A percentile compares a stretch with the other conserved stretches of the same genome.
Conservation (phyloP, 1,140 invertebrate species). For the Drosophila rhopaloa region DNA sequence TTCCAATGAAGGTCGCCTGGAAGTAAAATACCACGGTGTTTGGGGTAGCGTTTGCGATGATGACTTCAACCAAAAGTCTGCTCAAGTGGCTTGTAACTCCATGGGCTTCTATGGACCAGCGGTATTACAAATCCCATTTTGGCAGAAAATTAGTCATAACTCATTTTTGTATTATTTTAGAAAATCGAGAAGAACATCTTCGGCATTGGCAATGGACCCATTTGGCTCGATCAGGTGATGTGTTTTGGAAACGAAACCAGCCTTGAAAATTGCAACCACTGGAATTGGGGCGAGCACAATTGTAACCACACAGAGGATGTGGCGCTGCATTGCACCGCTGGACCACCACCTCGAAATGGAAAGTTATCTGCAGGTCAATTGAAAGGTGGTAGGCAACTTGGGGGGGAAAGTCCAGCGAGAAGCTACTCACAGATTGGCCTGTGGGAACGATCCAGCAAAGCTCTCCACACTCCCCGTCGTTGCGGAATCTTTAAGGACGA, state of each 20-base stretch:
- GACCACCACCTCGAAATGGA: conserved; percentile 44
- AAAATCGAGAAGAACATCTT: conserved; percentile 74
- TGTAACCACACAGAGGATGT: conserved; percentile 92
- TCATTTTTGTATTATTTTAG: conserved; percentile 6
- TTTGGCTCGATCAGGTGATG: conserved; percentile 90
- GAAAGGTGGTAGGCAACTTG: conserved; percentile 6
- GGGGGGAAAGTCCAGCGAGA: not conserved
- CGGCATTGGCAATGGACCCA: conserved; percentile 87
- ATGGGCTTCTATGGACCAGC: conserved; percentile 87
- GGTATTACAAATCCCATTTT: conserved; percentile 20
- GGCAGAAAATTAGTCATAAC: accelerated
- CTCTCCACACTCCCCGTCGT: conserved; percentile 57
- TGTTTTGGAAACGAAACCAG: conserved; percentile 89
- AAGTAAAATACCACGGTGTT: conserved; percentile 88
- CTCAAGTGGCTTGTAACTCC: conserved; percentile 88
- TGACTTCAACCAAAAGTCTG: conserved; percentile 89
- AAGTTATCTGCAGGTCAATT: conserved; percentile 12
- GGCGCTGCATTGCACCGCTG: conserved; percentile 86
- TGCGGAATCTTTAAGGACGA: conserved; percentile 76
- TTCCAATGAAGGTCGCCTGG: conserved; percentile 88
- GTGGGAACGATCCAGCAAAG: conserved; percentile 73
- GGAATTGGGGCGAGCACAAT: conserved; percentile 89
- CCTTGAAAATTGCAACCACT: conserved; percentile 88
- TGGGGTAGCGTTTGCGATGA: conserved; percentile 94
- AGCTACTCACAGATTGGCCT: conserved; percentile 59